Base-by-base conservation (phyloP, 2,113 vertebrate species). In the Dolichallabes microphthalmus region DNA sequence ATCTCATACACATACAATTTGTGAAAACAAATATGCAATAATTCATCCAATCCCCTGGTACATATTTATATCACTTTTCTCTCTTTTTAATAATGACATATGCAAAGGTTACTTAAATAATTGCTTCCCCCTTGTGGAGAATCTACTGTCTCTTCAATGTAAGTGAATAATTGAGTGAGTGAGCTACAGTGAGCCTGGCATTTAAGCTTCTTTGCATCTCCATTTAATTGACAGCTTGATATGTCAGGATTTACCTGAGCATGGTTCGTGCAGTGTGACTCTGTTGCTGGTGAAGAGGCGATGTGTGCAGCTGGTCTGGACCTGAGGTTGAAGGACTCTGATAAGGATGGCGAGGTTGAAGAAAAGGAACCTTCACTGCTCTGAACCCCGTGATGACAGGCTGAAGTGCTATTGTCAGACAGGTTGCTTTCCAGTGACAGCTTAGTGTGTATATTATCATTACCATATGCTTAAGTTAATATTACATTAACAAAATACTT, bases 351-450 rank as follows among this genome's bases (percentile, higher is more conserved):
- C 52, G 64, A 88, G 68, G 89, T 86, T 82, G 92, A 90, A 22
- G 92, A 92, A 84, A 87, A 89, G 2, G 91, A 89, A 86, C 86
- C 93, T 81, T 79, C 85, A 45, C 39, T 60, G 88, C 92, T 86
- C 25, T 8, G 20, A 45, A 14, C 64, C 53, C n/a, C 86, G 8
- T 91, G 90, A 78, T 92, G 91, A 82, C 91, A 91, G 85, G 94
- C 90, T 11, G 88, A 88, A 6, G 86, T 89, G 45, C 91, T 93
- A 87, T 80, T 90, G 76, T 94, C 93, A 55, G 87, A 93, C 82
- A 92, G 90, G 11, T 17, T 91, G 30, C 93, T 94, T 88, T 95
- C 93, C 50, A 90, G 93, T 77, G 95, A 94, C 45, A 94, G 90
- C 95, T 96, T 64, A 17, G 4, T 9, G 50, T 10, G 0, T 17